A percentile compares a stretch with the other conserved stretches of the same genome.
These are phyloP conservation scores for Tinea pellionella DNA, from an alignment of 2,888 invertebrate species.

Conservation along the genomic window DNA sequence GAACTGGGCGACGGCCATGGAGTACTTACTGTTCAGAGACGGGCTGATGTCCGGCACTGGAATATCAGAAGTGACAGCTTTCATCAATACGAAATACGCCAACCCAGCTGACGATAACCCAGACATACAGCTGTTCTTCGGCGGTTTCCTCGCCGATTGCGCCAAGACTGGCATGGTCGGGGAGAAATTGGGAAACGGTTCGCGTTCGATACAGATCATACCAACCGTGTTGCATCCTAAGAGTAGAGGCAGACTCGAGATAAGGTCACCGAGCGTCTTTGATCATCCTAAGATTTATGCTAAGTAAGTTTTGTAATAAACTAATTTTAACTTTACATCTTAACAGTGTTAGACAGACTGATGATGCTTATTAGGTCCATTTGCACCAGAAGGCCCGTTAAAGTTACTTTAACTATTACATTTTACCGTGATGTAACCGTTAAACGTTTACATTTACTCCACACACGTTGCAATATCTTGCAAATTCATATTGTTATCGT, in stretches of 20 bases:
- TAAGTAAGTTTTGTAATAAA: slow-evolving; percentile 63
- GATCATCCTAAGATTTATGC: slow-evolving; percentile 87
- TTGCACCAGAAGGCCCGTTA: no score
- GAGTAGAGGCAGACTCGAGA: slow-evolving; percentile 81
- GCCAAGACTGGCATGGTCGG: slow-evolving; percentile 89
- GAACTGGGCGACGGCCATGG: slow-evolving; percentile 95
- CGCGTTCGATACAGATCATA: slow-evolving; percentile 78
- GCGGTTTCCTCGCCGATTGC: slow-evolving; percentile 87
- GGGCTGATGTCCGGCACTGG: slow-evolving; percentile 92
- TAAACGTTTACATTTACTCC: no score
- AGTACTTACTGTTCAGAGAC: slow-evolving; percentile 87
- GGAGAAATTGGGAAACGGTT: slow-evolving; percentile 76
- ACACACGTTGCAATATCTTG: no score
- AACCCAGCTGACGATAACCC: slow-evolving; percentile 81
- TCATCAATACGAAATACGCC: slow-evolving; percentile 83
- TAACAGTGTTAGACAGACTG: no score
- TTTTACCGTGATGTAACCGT: no score
- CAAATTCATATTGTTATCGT: no score
- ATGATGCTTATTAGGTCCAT: no score
- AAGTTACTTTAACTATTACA: no score
- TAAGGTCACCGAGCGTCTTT: slow-evolving; percentile 82
- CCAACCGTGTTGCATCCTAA: slow-evolving; percentile 88
- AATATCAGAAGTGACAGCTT: slow-evolving; percentile 86
- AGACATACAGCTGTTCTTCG: slow-evolving; percentile 88
- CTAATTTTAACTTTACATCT: no score